These are phyloP conservation scores for Triplophysa bombifrons DNA, from an alignment of 2,797 vertebrate genomes.

Conservation along the genomic window DNA sequence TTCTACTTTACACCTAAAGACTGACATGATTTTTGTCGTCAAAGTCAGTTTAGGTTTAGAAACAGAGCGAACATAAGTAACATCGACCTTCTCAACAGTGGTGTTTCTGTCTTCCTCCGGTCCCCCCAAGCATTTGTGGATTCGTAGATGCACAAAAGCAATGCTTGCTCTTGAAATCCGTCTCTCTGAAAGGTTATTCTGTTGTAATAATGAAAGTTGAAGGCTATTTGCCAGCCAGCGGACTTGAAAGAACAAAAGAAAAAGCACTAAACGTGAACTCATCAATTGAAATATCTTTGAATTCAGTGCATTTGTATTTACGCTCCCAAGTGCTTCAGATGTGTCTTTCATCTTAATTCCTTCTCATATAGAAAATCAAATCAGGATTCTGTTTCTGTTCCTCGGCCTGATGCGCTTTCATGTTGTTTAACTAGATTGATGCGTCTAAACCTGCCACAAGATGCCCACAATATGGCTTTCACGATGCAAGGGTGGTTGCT, in stretches of 20 bases:
- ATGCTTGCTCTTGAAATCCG: not conserved
- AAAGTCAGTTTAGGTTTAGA: too few species aligned
- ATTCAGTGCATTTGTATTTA: not conserved
- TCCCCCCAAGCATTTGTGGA: not conserved
- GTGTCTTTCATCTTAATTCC: constrained; percentile 2
- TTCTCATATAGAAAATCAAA: not conserved
- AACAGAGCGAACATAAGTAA: too few species aligned
- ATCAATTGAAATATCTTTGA: constrained; percentile 22
- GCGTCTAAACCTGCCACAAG: not conserved
- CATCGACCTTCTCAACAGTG: not conserved
- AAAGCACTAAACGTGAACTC: not conserved
- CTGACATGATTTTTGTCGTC: too few species aligned
- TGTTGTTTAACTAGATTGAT: not conserved
- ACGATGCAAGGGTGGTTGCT: not conserved
- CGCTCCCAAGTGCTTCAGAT: not conserved
- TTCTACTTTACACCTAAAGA: too few species aligned
- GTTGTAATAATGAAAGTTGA: not conserved
- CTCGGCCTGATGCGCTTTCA: not conserved
- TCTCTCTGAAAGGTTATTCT: constrained; percentile 1
- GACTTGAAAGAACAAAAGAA: not conserved
- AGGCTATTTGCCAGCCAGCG: not conserved
- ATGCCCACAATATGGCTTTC: too few species aligned
- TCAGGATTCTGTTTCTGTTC: not conserved
- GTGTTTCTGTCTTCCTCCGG: not conserved
- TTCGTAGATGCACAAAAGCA: not conserved